Conservation (phyloP, 2,797 vertebrate genomes). For the Momotus momota region DNA sequence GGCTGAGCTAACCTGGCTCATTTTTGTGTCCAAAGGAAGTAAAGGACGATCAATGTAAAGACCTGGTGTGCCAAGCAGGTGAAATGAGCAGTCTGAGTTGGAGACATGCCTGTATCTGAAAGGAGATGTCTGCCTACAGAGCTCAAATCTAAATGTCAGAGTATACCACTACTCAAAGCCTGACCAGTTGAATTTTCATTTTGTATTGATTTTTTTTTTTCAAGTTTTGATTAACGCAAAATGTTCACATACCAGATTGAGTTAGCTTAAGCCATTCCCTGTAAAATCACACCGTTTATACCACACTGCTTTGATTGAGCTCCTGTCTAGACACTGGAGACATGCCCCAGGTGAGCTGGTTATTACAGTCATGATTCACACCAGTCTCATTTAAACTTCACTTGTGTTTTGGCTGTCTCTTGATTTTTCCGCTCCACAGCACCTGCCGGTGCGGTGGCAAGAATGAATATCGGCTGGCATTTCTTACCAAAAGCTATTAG, state of each 20-base stretch:
- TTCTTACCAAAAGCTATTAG: background rate
- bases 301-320: conserved; percentile 29
- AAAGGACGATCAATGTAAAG: background rate
- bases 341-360: conserved; percentile 40
- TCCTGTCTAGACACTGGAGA: background rate
- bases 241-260: background rate
- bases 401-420: conserved; percentile 19
- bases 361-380: conserved; percentile 63
- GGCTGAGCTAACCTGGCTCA: background rate
- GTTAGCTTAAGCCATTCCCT: conserved; percentile 1
- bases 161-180: background rate
- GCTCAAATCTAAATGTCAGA: background rate
- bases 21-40: background rate
- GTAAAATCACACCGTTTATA: conserved; percentile 8
- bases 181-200: conserved; percentile 13
- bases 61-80: background rate
- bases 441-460: background rate
- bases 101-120: background rate
- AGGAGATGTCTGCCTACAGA: background rate
- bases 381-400: conserved; percentile 26
- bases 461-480: background rate
- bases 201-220: conserved; percentile 5
- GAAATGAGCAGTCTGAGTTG: background rate
- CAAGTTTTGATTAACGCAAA: conserved; percentile 15
- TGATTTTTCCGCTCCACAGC: background rate